phyloP scores from a whole-genome alignment of 2,113 vertebrate genomes.

The Burhinus bistriatus region DNA sequence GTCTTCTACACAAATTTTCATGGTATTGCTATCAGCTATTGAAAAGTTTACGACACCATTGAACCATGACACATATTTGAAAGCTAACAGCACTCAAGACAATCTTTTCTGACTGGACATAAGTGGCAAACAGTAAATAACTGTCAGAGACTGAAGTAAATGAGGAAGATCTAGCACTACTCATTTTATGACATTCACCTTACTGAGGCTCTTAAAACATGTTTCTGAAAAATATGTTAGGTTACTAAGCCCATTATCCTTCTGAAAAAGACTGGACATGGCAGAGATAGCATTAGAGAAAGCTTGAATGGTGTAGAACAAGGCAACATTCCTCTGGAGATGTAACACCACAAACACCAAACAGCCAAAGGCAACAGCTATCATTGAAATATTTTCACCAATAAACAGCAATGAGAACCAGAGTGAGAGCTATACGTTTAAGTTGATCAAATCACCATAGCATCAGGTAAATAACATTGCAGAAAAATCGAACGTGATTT shows the following conservation, averaged over 20 bases:
- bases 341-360: not conserved
- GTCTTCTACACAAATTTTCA: not conserved
- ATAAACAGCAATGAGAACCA: not conserved
- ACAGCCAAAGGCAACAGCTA: not conserved
- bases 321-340: not conserved
- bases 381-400: not conserved
- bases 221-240: not conserved
- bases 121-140: not conserved
- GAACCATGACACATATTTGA: not conserved
- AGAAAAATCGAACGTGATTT: not conserved
- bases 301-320: not conserved
- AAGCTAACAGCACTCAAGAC: not conserved
- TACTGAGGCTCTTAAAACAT: not conserved
- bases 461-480: not conserved
- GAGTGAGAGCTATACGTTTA: not conserved
- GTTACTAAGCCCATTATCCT: not conserved
- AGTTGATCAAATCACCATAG: not conserved
- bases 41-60: not conserved
- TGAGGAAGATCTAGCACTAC: not conserved
- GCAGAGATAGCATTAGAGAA: not conserved
- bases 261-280: not conserved
- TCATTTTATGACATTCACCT: not conserved
- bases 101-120: not conserved
- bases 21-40: not conserved
- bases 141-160: not conserved